Conservation (phyloP, 2,888 invertebrate genomes). For the Ephialtes manifestator region DNA sequence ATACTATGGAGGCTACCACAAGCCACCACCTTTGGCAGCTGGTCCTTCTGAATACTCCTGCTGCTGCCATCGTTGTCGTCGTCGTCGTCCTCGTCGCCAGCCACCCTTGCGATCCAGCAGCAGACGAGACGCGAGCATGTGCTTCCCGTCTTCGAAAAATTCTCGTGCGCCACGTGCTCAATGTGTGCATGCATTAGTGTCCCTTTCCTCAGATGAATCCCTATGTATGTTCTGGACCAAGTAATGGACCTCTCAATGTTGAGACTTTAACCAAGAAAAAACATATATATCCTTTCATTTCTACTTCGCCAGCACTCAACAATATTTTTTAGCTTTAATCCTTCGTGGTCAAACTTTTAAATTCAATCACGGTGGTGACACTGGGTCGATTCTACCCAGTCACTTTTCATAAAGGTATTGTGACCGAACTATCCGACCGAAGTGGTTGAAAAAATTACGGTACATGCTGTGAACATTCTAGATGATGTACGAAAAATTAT, state of each 20-base stretch:
- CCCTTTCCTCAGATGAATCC: neutral
- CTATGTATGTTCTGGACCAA: constrained; percentile 35
- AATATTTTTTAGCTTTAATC: constrained; percentile 8
- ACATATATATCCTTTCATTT: constrained; percentile 47
- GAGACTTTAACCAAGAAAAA: constrained; percentile 47
- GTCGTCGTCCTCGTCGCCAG: constrained; percentile 24
- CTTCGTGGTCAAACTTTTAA: no score
- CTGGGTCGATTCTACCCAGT: no score
- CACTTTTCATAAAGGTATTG: no score
- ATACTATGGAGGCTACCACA: constrained; percentile 58
- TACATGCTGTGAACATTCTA: no score
- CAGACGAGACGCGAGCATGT: constrained; percentile 64
- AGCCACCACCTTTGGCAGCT: constrained; percentile 73
- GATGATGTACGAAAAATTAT: no score
- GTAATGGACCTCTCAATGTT: constrained; percentile 55
- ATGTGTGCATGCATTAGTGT: constrained; percentile 49
- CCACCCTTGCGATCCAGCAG: constrained; percentile 66
- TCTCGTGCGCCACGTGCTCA: constrained; percentile 67
- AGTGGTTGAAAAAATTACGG: no score
- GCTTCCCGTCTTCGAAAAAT: constrained; percentile 68
- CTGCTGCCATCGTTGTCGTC: constrained; percentile 2
- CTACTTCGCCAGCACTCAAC: no score
- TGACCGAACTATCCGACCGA: no score
- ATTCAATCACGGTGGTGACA: no score
- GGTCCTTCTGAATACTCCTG: constrained; percentile 69